Conservation (phyloP, 2,113 vertebrate genomes). For the Serinus canaria region DNA sequence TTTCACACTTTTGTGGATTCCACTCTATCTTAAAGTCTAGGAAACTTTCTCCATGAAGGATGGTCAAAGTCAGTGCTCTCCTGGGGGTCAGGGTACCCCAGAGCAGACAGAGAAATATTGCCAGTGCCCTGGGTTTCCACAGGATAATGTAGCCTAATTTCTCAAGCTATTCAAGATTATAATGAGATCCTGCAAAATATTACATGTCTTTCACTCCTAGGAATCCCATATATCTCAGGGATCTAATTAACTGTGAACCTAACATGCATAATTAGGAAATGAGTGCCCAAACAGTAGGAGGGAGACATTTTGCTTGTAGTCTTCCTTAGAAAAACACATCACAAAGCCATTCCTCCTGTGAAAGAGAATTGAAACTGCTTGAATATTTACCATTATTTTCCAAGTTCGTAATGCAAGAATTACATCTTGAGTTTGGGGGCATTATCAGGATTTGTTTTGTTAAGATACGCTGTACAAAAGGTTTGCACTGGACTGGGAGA, state of each 20-base stretch:
- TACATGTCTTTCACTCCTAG: background rate
- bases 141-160: background rate
- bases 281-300: background rate
- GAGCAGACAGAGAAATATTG: no score
- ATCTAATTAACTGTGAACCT: background rate
- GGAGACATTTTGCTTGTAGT: background rate
- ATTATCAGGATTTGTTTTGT: background rate
- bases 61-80: no score
- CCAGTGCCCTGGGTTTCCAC: no score
- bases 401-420: background rate
- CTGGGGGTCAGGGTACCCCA: no score
- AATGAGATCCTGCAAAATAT: background rate
- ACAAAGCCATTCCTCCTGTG: background rate
- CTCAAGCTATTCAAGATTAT: background rate
- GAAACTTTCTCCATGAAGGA: no score
- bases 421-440: background rate
- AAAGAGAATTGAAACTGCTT: background rate
- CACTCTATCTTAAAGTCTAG: no score
- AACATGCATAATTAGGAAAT: fast-evolving
- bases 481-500: background rate
- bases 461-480: background rate
- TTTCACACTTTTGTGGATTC: no score
- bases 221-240: background rate
- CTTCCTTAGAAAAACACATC: background rate
- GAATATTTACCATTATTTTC: background rate